A percentile compares a stretch with the other conserved stretches of the same genome.
Conservation (phyloP, 2,113 vertebrate species). For the Macaca nemestrina region DNA sequence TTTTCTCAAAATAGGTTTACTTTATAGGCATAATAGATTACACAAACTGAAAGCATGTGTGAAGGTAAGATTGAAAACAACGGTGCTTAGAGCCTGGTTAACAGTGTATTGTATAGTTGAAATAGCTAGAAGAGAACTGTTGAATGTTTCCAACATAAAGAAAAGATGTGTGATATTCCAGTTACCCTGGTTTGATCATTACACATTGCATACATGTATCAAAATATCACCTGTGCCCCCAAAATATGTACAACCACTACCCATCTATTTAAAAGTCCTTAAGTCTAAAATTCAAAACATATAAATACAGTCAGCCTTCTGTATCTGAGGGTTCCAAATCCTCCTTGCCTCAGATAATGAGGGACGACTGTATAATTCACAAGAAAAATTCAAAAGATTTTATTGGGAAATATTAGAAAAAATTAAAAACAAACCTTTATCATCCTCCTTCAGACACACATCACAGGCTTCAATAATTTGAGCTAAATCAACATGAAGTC, state of each 20-base stretch:
- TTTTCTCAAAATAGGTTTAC: slow-evolving; percentile 21
- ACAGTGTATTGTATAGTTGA: not conserved
- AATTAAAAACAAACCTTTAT: slow-evolving; percentile 91
- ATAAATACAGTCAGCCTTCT: not conserved
- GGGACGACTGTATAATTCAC: not conserved
- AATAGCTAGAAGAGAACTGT: not conserved
- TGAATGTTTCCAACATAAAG: not conserved
- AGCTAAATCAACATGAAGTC: slow-evolving; percentile 95
- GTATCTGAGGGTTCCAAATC: not conserved
- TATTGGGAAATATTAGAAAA: not conserved
- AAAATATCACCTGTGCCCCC: not conserved
- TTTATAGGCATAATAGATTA: slow-evolving; percentile 4
- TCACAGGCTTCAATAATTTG: slow-evolving; percentile 98
- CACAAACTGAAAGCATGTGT: not conserved
- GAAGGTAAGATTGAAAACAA: not conserved
- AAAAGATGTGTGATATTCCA: not conserved
- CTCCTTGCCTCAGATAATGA: not conserved
- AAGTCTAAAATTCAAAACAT: slow-evolving; percentile 17
- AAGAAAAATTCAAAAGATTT: not conserved
- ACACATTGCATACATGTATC: not conserved
- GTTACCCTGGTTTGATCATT: not conserved
- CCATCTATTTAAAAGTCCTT: not conserved
- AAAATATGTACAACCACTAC: not conserved
- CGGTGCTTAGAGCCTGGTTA: not conserved
- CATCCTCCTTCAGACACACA: slow-evolving; percentile 96